Evolutionary conservation across 1,140 invertebrate genomes (phyloP), one percentile per base, ranked within the genome.

Genomic region (Cephus cinctus): DNA sequence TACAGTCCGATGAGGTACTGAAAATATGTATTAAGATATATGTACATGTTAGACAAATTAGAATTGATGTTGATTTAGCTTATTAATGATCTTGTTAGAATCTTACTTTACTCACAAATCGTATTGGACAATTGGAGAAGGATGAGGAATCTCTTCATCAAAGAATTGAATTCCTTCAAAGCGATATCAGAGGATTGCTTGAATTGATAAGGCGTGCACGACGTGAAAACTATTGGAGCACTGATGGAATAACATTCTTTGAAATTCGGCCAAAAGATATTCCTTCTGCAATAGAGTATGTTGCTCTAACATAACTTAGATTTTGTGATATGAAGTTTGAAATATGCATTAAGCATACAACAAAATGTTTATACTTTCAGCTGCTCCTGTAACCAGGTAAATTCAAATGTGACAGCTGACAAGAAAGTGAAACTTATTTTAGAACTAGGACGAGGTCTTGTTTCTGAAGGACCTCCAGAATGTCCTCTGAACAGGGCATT

Each of bases 171-270:
- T 56, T 51, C 55, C 54, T 78, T 4, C 49, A 75, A 46, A 69
- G 54, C 30, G 76, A 78, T 43, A 72, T 75, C 21, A 55, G 52
- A 21, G 65, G 58, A 44, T 61, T 78, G 16, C 41, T 78, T 30
- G 63, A 77, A 56, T 42, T 69, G 1, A 70, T 78, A 34, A 59
- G 61, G 42, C 58, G 75, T 15, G 69, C 61, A n/a, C 50, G 54
- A 16, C 41, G 47, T 11, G 57, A 69, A 23, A 67, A 73, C n/a
- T 36, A 44, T 43, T 78, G 73, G 75, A 65, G 59, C 52, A 53
- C 71, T 4, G 57, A 73, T 9, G 63, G 66, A 22, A 61, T 76
- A 14, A 59, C 44, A 18, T 76, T 75, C 38, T 67, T 47, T 49
- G 62, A 63, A 23, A 69, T 74, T 40, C 44, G 54, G 14, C 57